Percentiles rank a stretch among this genome's conserved stretches.
Evolutionary conservation across 2,113 vertebrate species (phyloP).

Genomic region (Nannospalax galili): DNA sequence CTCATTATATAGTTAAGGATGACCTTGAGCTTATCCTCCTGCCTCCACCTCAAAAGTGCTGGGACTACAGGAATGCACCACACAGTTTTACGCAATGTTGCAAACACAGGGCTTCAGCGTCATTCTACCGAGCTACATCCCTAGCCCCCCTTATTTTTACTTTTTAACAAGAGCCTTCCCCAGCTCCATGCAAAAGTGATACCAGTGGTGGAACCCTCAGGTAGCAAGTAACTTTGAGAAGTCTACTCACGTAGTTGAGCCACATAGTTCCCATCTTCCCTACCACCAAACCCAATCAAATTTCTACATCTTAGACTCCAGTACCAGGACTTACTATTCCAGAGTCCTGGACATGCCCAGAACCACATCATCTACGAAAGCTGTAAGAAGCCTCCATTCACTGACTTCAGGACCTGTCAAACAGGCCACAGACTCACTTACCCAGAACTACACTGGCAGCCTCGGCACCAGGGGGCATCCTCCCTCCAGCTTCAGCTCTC

Average conservation of each 20-base stretch:
- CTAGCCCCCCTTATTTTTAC: neutral
- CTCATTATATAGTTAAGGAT: neutral
- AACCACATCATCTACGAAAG: neutral
- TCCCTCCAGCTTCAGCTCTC: neutral
- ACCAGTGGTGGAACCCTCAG: neutral
- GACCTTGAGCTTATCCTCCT: neutral
- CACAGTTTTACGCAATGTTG: neutral
- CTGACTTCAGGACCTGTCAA: neutral
- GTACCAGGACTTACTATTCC: neutral
- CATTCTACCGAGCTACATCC: neutral
- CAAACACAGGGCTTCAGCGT: neutral
- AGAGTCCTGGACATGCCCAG: too few relatives aligned
- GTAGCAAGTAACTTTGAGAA: neutral
- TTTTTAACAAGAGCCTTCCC: neutral
- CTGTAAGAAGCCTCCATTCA: neutral
- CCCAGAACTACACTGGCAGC: slow-evolving; percentile 57
- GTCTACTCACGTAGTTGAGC: neutral
- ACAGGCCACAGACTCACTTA: slow-evolving; percentile 38
- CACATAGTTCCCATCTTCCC: rapidly evolving
- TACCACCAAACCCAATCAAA: neutral
- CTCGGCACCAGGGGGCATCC: neutral
- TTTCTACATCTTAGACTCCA: neutral
- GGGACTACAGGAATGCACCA: neutral
- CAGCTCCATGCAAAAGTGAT: neutral
- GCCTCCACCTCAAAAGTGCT: neutral